These are phyloP conservation scores for Aporophyla lueneburgensis DNA, from an alignment of 2,888 invertebrate genomes.

Conservation along the genomic window DNA sequence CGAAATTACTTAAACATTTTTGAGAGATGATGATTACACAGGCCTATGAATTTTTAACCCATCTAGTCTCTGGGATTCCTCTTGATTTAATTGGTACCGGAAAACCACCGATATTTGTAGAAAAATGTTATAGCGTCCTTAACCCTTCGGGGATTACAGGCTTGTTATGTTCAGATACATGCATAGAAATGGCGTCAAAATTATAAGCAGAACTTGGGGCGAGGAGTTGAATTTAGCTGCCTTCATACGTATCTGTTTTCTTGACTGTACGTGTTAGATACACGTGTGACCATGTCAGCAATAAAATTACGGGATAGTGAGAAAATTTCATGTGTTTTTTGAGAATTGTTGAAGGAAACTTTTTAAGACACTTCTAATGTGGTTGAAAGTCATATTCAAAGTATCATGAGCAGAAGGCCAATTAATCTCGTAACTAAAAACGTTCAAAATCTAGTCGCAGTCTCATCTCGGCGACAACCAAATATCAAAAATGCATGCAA, in stretches of 20 bases:
- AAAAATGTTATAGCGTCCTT: too few species aligned
- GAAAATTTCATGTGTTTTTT: background rate
- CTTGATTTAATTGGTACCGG: too few species aligned
- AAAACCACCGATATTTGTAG: too few species aligned
- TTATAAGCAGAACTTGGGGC: background rate
- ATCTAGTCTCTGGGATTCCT: too few species aligned
- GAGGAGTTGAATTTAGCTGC: background rate
- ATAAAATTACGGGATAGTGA: conserved; percentile 10
- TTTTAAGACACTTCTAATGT: background rate
- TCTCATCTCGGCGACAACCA: too few species aligned
- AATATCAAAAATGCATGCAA: too few species aligned
- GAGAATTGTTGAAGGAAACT: background rate
- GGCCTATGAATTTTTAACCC: too few species aligned
- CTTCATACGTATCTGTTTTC: conserved; percentile 6
- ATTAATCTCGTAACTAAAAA: too few species aligned
- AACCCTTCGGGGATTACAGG: too few species aligned
- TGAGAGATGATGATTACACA: too few species aligned
- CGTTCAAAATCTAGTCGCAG: too few species aligned
- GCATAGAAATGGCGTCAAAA: background rate
- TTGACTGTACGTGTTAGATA: background rate
- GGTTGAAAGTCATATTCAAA: background rate
- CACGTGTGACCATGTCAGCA: background rate
- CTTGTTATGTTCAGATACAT: background rate
- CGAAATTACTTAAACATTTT: too few species aligned
- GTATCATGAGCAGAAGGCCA: background rate